phyloP scores from a whole-genome alignment of 2,113 vertebrate genomes.

The Hepsetus odoe region DNA sequence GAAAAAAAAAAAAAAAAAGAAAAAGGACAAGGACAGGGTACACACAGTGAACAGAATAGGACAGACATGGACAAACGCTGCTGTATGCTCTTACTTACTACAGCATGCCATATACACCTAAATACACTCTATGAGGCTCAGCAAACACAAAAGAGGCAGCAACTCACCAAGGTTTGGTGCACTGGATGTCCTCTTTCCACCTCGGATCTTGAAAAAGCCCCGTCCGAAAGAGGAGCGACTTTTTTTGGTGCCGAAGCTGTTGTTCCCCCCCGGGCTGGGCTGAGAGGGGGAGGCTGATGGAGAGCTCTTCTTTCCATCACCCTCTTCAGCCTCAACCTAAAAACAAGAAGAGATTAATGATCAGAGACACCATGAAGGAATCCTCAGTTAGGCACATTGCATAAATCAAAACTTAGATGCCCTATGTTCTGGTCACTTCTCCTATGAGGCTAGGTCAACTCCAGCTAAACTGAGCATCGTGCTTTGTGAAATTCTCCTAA shows the following conservation, averaged over 20 bases:
- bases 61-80: conserved; percentile 4
- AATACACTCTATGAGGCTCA: background rate
- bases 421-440: too few species aligned
- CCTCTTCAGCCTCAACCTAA: conserved; percentile 44
- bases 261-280: conserved; percentile 59
- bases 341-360: background rate
- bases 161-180: conserved; percentile 84
- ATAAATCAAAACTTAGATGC: background rate
- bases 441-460: too few species aligned
- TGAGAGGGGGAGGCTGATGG: conserved; percentile 71
- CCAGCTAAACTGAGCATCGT: background rate
- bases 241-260: conserved; percentile 86
- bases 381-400: background rate
- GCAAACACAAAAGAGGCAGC: background rate
- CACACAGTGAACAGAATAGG: background rate
- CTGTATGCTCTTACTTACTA: background rate
- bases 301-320: conserved; percentile 55
- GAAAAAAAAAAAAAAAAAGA: too few species aligned
- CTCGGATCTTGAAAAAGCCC: conserved; percentile 93
- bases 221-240: conserved; percentile 89
- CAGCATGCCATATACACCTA: background rate
- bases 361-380: background rate
- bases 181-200: conserved; percentile 84
- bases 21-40: conserved; percentile 73
- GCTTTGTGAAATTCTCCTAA: background rate